Evolutionary conservation across 2,113 vertebrate species (phyloP).

Genomic region (Gymnogyps californianus): DNA sequence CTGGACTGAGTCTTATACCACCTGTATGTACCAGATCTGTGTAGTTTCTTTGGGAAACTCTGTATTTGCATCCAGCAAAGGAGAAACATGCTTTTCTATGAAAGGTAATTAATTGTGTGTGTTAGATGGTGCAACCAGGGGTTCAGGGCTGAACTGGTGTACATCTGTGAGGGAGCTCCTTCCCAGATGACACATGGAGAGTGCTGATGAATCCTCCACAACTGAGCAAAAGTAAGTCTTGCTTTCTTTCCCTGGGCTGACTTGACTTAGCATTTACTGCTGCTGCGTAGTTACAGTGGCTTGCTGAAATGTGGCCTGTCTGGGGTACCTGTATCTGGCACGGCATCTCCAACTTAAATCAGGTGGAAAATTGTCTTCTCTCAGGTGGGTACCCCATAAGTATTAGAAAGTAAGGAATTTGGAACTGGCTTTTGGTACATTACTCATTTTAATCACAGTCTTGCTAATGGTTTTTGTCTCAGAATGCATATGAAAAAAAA

Average conservation of each 20-base stretch:
- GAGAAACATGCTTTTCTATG: neutral
- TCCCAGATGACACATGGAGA: neutral
- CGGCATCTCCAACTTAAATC: neutral
- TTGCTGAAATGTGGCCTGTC: neutral
- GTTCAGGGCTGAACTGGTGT: neutral
- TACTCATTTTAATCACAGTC: neutral
- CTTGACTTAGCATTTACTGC: neutral
- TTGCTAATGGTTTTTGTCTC: neutral
- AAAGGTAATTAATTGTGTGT: neutral
- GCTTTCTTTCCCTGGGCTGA: neutral
- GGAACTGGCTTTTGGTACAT: neutral
- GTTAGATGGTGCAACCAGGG: neutral
- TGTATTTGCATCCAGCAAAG: neutral
- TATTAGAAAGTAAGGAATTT: neutral
- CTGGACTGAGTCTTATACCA: neutral
- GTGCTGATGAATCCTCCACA: neutral
- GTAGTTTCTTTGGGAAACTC: neutral
- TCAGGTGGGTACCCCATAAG: neutral
- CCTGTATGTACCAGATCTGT: neutral
- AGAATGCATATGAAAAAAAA: neutral
- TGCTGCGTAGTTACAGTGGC: neutral
- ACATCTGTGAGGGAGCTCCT: neutral
- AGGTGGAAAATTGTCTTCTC: neutral
- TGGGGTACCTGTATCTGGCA: neutral
- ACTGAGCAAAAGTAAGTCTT: neutral